These are phyloP conservation scores for Sander lucioperca DNA, from an alignment of 2,113 vertebrate genomes.

Conservation along the genomic window DNA sequence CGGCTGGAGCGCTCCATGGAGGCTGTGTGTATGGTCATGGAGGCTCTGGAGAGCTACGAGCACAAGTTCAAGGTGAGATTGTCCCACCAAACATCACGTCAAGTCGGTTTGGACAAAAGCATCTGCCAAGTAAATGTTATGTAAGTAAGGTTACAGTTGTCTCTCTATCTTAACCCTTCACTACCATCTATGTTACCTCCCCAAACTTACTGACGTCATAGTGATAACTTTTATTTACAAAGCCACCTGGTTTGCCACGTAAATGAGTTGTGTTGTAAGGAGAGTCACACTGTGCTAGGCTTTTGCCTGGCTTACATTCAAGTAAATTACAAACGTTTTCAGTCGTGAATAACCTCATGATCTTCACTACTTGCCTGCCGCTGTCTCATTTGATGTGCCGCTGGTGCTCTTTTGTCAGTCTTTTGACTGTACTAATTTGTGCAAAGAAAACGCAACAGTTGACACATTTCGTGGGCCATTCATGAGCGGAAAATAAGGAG, in stretches of 20 bases:
- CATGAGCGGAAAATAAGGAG: neutral
- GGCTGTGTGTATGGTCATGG: constrained; percentile 97
- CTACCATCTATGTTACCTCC: neutral
- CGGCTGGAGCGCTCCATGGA: constrained; percentile 97
- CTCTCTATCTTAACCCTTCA: no score
- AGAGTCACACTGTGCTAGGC: neutral
- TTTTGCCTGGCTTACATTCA: no score
- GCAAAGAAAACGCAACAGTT: neutral
- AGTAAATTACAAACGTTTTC: neutral
- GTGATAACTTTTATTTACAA: neutral
- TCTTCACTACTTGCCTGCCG: neutral
- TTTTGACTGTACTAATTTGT: neutral
- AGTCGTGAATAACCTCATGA: no score
- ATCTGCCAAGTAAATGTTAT: neutral
- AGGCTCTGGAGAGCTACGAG: constrained; percentile 95
- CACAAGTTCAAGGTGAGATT: constrained; percentile 94
- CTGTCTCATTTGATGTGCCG: neutral
- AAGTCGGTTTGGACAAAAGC: neutral
- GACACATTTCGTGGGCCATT: neutral
- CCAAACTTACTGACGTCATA: neutral
- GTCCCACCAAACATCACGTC: neutral
- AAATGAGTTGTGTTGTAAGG: neutral
- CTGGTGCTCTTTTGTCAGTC: neutral
- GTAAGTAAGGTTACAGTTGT: neutral
- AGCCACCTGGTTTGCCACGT: neutral